Evolutionary conservation across 2,888 invertebrate species (phyloP), one percentile per base, ranked within the genome.

Genomic region (Palloptera scutellata): DNA sequence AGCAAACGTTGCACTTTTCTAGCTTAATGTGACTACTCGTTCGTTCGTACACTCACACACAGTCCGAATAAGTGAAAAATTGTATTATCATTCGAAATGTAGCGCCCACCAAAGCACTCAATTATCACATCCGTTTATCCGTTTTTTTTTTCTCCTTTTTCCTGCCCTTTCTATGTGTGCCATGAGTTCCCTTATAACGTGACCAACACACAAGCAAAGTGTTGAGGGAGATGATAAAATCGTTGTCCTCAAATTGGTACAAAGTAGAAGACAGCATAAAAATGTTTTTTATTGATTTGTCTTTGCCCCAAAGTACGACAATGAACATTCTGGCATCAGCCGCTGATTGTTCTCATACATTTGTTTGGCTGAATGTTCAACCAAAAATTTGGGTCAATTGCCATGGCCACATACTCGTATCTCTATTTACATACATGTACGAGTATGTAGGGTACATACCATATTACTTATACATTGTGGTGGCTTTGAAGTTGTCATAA

Each of bases 321-420:
- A 62, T 53, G n/a, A 51, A 40, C 15, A n/a, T 11, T 5, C 10
- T 48, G 48, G 48, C 48, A 48, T 30, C 43, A 45, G 43, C 63
- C 30, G 13, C 30, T 41, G 45, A 6, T 30, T 30, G 6, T 30
- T 4, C n/a, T n/a, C 30, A 30, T 30, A 30, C 30, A 30, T 30
- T 4, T 30, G 30, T 30, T 4, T 30, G 30, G 2, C 6, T 30
- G 30, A 30, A 30, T 30, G 30, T 30, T 2, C 30, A 4, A 4
- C 2, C 30, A 30, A 30, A 30, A 51, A 61, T 51, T 2, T 61
- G 13, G 61, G 51, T 61, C 61, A 61, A 51, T 52, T 61, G 48
- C 17, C 40, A 40, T 61, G 61, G 61, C 15, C 61, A 61, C 48
- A 30, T 30, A 17, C 53, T 9, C 19, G 12, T 1, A 15, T n/a